phyloP scores from a whole-genome alignment of 2,113 vertebrate genomes.

The Chitala chitala region DNA sequence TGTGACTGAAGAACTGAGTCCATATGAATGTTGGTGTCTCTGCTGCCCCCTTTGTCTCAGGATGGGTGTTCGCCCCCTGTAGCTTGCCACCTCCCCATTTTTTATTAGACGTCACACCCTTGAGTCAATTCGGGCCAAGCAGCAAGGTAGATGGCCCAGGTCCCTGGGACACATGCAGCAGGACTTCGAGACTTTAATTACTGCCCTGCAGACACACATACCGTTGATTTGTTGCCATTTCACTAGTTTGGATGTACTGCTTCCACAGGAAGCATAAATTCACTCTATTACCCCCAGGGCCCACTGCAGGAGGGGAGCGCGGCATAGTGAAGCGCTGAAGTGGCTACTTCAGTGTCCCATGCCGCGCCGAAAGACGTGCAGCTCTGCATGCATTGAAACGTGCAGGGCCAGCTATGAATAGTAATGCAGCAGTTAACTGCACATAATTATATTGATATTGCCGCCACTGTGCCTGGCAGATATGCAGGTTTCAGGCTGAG shows the following conservation, averaged over 20 bases:
- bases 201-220: background rate
- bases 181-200: constrained; percentile 6
- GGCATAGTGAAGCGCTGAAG: background rate
- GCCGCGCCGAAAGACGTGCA: background rate
- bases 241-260: background rate
- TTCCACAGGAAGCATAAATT: constrained; percentile 11
- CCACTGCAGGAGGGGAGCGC: background rate
- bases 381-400: background rate
- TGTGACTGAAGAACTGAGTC: no score
- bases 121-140: background rate
- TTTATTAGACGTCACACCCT: background rate
- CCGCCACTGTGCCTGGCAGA: background rate
- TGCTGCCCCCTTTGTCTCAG: background rate
- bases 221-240: background rate
- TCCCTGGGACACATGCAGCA: background rate
- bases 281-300: background rate
- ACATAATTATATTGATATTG: background rate
- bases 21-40: no score
- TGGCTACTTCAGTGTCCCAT: background rate
- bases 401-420: background rate
- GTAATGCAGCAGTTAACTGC: background rate
- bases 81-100: background rate
- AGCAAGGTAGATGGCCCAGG: background rate
- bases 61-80: background rate
- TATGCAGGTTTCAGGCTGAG: background rate